Base-by-base conservation (phyloP, 2,113 vertebrate genomes). In the Hydrochoerus hydrochaeris region DNA sequence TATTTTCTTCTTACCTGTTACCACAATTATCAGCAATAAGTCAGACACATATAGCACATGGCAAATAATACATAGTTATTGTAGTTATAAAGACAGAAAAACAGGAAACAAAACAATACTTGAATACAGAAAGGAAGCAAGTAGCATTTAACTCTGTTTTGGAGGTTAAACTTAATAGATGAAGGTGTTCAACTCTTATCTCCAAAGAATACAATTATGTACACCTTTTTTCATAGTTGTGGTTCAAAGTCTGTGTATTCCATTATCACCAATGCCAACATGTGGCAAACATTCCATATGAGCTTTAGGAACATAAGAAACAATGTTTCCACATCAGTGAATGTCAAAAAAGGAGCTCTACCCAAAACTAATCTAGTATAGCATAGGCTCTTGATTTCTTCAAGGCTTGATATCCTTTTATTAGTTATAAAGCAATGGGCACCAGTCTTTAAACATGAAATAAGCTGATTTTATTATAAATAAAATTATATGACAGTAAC, bases 1-100 rank as follows among this genome's bases (percentile, higher is more conserved):
- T 95, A 98, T 98, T 98, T 99, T 98, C 98, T 99, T 99, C 98
- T 99, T 99, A 98, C 98, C 98, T 99, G 98, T 97, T 87, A 95
- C 99, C 98, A 99, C 97, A 98, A 98, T 98, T 98, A 98, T 94
- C 98, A 98, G 98, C 98, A 98, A 97, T 98, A 98, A 99, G 98
- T 98, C 97, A 97, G 93, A 98, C 95, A 85, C 97, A 98, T 98
- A 98, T 81, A 90, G 98, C 98, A 98, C 32, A 88, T 93, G 95
- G 96, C 95, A 98, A 98, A 77, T 67, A 97, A 98, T 93, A 98
- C 96, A 98, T 84, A 97, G 93, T 97, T 97, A 98, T 88, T 98
- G 96, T 94, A 95, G 98, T 96, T 98, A 94, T 95, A 97, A 97
- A 97, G 96, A 65, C 84, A 98, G 97, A 97, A 95, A 97, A 97